Evolutionary conservation across 2,113 vertebrate species (phyloP), one percentile per base, ranked within the genome.

Genomic region (Aspidoscelis tigris): DNA sequence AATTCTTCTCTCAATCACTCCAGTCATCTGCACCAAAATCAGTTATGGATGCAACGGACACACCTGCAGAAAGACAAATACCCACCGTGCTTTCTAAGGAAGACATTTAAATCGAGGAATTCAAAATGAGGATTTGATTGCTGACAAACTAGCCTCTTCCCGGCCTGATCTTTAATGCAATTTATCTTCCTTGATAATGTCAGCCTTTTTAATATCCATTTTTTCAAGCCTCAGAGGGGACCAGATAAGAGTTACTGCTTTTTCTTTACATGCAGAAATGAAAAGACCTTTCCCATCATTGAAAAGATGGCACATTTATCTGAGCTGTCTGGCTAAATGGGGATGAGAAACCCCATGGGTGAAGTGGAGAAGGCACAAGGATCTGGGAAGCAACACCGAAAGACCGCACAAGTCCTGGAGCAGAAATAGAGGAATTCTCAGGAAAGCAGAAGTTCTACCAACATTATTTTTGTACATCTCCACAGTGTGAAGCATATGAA

Each of bases 71-170:
- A 39, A n/a, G 1, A 0, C 26, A 71, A 79, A n/a, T 33, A 24
- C 20, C 64, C 3, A 65, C 5, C 2, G 64, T 24, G 9, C 64
- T 65, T 65, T 74, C 44, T 74, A 16, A 66, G 33, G 33, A 47
- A 11, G 0, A 0, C 0, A 0, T 39, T 85, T 39, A 89, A 41
- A 0, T 1, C 18, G 53, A 84, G 53, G 70, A 73, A 74, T 84
- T 78, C 0, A 86, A 89, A 70, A 43, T 50, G 78, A 41, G 44
- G 9, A 74, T 87, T 84, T 69, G 41, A 22, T 1, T 6, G 76
- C 75, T 43, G 83, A 78, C 47, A 44, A 84, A 43, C 0, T 0
- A 0, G 2, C 0, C 0, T 0, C 47, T 83, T 75, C 41, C 53
- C 0, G 0, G 69, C 68, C 21, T 53, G 75, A 21, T 78, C 76